Evolutionary conservation across 2,797 vertebrate genomes (phyloP).

Genomic region (Anableps anableps): DNA sequence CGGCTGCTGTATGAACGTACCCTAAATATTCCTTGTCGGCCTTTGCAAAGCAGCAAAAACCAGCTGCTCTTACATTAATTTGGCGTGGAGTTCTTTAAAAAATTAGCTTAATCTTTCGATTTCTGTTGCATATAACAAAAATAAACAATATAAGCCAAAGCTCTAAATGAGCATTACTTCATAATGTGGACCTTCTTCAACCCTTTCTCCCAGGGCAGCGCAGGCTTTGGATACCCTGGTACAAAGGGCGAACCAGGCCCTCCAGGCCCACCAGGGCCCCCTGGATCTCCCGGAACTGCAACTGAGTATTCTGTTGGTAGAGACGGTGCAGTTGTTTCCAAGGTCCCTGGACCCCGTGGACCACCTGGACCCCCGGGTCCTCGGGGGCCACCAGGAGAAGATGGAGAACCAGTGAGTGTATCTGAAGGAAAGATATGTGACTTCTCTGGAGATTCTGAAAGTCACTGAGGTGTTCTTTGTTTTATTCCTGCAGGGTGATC

Average conservation of each 20-base stretch:
- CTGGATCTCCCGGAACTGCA: conserved; percentile 75
- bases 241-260: conserved; percentile 86
- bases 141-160: too few relatives aligned
- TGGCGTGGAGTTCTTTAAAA: too few relatives aligned
- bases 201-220: conserved; percentile 79
- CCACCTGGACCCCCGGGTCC: conserved; percentile 82
- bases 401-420: conserved; percentile 88
- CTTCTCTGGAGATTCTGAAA: background rate
- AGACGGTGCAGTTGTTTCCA: conserved; percentile 67
- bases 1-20: too few relatives aligned
- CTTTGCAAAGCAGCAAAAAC: too few relatives aligned
- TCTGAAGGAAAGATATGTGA: background rate
- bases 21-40: too few relatives aligned
- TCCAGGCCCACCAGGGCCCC: conserved; percentile 74
- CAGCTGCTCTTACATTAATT: too few relatives aligned
- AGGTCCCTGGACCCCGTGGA: conserved; percentile 76
- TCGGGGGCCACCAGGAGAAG: conserved; percentile 81
- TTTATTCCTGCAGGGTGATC: conserved; percentile 86
- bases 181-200: background rate
- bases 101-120: background rate
- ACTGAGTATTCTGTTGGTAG: conserved; percentile 46
- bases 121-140: too few relatives aligned
- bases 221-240: conserved; percentile 88
- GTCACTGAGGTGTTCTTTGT: conserved; percentile 10
- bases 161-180: background rate